These are phyloP conservation scores for Nebria ingens DNA, from an alignment of 1,140 invertebrate genomes.

Conservation along the genomic window DNA sequence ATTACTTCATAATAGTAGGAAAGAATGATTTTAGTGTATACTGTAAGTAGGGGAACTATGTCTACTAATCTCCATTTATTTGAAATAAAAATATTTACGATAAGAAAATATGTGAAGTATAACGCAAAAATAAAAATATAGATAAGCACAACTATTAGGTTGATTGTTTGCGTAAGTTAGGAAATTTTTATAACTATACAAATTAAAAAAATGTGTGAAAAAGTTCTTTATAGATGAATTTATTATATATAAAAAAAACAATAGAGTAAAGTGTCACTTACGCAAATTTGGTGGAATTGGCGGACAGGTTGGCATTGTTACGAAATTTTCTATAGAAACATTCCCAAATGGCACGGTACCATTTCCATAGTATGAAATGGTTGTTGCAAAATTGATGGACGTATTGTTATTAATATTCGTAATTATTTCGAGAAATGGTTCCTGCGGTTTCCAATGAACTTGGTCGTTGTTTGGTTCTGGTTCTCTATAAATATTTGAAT, in stretches of 20 bases:
- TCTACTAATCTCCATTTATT: neutral
- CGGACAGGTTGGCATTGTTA: slow-evolving; percentile 20
- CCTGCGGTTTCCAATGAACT: neutral
- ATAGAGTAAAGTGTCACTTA: too few species aligned
- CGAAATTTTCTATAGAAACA: slow-evolving; percentile 14
- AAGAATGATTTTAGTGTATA: too few species aligned
- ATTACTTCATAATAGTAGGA: too few species aligned
- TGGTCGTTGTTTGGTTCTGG: neutral
- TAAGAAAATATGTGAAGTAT: too few species aligned
- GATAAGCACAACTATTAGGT: too few species aligned
- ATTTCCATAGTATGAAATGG: neutral
- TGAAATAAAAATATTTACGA: too few species aligned
- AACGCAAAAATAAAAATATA: too few species aligned
- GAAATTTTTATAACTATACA: too few species aligned
- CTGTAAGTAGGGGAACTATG: neutral
- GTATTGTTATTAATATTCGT: neutral
- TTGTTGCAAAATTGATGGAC: neutral
- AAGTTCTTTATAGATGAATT: too few species aligned
- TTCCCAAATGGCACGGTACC: neutral
- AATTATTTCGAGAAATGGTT: neutral
- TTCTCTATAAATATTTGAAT: neutral
- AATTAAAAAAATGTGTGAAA: too few species aligned
- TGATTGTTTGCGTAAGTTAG: too few species aligned
- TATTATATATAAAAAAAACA: too few species aligned
- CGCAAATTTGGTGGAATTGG: slow-evolving; percentile 22